A percentile compares a stretch with the other conserved stretches of the same genome.
phyloP scores from a whole-genome alignment of 2,888 invertebrate genomes.

The Chironomus riparius region DNA sequence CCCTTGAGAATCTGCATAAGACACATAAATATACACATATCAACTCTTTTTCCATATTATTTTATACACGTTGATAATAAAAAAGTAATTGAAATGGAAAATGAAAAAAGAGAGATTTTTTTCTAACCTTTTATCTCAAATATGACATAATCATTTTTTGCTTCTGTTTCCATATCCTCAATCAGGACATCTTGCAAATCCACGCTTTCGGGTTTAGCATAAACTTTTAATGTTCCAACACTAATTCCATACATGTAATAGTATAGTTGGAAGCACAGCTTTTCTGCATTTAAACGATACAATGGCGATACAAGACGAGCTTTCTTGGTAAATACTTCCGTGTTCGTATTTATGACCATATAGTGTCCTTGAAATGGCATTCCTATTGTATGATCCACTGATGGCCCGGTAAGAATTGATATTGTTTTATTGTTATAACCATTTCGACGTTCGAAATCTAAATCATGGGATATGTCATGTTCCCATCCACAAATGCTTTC shows the following conservation, averaged over 20 bases:
- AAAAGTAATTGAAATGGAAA: not conserved
- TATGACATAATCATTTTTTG: constrained; percentile 20
- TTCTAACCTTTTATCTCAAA: constrained; percentile 17
- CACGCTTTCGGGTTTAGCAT: constrained; percentile 44
- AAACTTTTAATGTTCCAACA: constrained; percentile 49
- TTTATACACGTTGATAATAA: not conserved
- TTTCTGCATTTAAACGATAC: constrained; percentile 43
- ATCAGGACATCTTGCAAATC: constrained; percentile 30
- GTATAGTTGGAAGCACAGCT: constrained; percentile 56
- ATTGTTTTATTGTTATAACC: constrained; percentile 35
- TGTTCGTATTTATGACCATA: constrained; percentile 72
- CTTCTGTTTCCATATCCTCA: constrained; percentile 29
- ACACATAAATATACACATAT: not conserved
- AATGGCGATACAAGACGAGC: constrained; percentile 67
- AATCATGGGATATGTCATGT: constrained; percentile 58
- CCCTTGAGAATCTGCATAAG: constrained; percentile 54
- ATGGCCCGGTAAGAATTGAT: constrained; percentile 54
- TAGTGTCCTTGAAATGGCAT: constrained; percentile 56
- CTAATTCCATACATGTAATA: constrained; percentile 71
- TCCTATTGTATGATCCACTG: constrained; percentile 64
- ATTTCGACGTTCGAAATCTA: constrained; percentile 63
- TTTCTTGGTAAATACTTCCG: constrained; percentile 51
- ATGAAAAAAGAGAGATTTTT: not conserved
- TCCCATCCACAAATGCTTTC: constrained; percentile 68
- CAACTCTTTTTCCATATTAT: not conserved